A percentile compares a stretch with the other conserved stretches of the same genome.
Conservation (phyloP, 2,888 invertebrate species). For the Spilosoma lubricipeda region DNA sequence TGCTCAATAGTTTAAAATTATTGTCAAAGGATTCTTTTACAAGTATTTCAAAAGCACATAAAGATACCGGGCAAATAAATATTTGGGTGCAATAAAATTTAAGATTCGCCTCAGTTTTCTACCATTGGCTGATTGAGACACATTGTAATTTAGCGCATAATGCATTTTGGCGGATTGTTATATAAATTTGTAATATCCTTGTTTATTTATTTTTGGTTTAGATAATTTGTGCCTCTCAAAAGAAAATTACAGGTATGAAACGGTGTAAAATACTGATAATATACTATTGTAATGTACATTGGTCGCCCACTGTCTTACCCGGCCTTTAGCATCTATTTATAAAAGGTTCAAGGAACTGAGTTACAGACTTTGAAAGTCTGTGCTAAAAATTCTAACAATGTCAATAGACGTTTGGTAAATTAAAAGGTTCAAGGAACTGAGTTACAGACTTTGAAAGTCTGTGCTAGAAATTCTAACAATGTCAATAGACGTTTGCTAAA, state of each 20-base stretch:
- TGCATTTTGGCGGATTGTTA: too few relatives aligned
- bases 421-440: too few relatives aligned
- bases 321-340: not conserved
- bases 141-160: too few relatives aligned
- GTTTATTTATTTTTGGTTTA: too few relatives aligned
- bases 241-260: not conserved
- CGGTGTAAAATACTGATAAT: not conserved
- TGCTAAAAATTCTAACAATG: not conserved
- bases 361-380: not conserved
- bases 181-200: too few relatives aligned
- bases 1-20: not conserved
- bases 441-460: too few relatives aligned
- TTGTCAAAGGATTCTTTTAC: too few relatives aligned
- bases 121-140: too few relatives aligned
- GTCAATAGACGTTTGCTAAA: constrained; percentile 21
- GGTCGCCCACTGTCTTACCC: not conserved
- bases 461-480: not conserved
- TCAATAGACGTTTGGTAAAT: constrained; percentile 25
- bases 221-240: not conserved
- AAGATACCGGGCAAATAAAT: not conserved
- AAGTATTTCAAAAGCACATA: not conserved
- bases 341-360: not conserved
- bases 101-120: too few relatives aligned
- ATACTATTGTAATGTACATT: not conserved
- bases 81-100: not conserved